Conservation (phyloP, 2,113 vertebrate species). For the Polypterus bichir region DNA sequence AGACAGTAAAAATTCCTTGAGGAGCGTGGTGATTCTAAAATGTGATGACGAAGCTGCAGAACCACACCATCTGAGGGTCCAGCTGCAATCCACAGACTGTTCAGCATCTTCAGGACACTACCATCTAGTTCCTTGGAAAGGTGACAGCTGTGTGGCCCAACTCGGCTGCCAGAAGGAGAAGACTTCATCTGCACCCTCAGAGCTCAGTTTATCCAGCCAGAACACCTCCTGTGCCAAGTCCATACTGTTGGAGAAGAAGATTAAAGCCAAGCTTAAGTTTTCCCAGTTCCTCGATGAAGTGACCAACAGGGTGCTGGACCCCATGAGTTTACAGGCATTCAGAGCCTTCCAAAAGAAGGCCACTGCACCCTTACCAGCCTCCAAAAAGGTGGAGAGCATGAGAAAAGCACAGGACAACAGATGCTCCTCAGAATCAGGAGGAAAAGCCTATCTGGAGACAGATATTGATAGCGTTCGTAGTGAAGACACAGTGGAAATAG, state of each 20-base stretch:
- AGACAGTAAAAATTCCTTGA: slow-evolving; percentile 46
- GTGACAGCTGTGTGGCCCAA: too few relatives aligned
- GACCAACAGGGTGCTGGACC: slow-evolving; percentile 63
- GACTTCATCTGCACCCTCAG: slow-evolving; percentile 26
- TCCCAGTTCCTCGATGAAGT: slow-evolving; percentile 84
- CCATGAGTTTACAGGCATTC: slow-evolving; percentile 44
- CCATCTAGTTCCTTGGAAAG: too few relatives aligned
- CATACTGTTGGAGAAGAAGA: slow-evolving; percentile 36
- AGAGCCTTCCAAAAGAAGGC: slow-evolving; percentile 31
- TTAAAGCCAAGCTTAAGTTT: slow-evolving; percentile 66
- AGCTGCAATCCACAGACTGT: too few relatives aligned
- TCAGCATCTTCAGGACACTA: too few relatives aligned
- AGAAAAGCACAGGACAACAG: slow-evolving; percentile 23
- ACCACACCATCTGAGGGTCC: too few relatives aligned
- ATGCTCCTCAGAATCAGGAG: slow-evolving; percentile 26
- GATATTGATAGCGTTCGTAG: slow-evolving; percentile 54
- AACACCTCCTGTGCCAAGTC: slow-evolving; percentile 33
- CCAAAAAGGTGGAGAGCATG: slow-evolving; percentile 33
- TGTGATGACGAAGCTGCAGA: too few relatives aligned
- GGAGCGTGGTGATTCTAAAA: slow-evolving; percentile 30
- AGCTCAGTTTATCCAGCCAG: slow-evolving; percentile 31
- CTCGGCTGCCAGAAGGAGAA: slow-evolving; percentile 11
- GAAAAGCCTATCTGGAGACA: slow-evolving; percentile 47
- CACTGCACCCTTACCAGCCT: slow-evolving; percentile 30
- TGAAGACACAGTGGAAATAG: slow-evolving; percentile 36